Base-by-base conservation (phyloP, 2,113 vertebrate genomes). In the Mugil cephalus region DNA sequence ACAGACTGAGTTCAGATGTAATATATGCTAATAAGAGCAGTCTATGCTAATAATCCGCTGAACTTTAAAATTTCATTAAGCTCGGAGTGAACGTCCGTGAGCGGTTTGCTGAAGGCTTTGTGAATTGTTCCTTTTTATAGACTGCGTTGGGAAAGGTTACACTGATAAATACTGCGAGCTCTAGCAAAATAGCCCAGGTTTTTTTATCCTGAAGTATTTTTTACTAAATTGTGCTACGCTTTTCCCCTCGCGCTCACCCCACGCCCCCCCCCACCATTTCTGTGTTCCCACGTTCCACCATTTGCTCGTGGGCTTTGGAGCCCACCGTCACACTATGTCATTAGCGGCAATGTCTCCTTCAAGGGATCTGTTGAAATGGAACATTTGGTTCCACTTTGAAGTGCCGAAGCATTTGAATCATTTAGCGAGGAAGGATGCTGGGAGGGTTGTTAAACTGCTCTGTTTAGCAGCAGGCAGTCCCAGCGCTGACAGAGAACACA, bases 371-470 rank as follows among this genome's bases (percentile, higher is more conserved):
- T 72, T 79, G 74, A 88, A 92, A 91, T 77, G 52, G 80, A 91
- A 91, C 90, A 91, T 89, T 93, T 90, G 83, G 79, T 87, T 91
- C 84, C 78, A 78, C 88, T 91, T 91, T 92, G 88, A 93, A 86
- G 89, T 82, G 81, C 69, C 38, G 54, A 43, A 82, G 87, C 84
- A 76, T 85, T 88, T 94, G 89, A 91, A 88, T 90, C 86, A 88
- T 93, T 89, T 89, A 89, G 88, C 62, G 38, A 76, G 71, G 77
- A 77, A 88, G 77, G 90, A 88, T 88, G 91, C 86, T 87, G 64
- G 52, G 77, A 87, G 89, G 76, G 53, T 69, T 74, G 86, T 87
- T 92, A 86, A 92, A 87, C 81, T 79, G 87, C 78, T 83, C 83
- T 90, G 90, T 91, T 90, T 85, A 90, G 85, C 84, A 86, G 89